Evolutionary conservation across 2,113 vertebrate genomes (phyloP), one percentile per base, ranked within the genome.

Genomic region (Bufo bufo): DNA sequence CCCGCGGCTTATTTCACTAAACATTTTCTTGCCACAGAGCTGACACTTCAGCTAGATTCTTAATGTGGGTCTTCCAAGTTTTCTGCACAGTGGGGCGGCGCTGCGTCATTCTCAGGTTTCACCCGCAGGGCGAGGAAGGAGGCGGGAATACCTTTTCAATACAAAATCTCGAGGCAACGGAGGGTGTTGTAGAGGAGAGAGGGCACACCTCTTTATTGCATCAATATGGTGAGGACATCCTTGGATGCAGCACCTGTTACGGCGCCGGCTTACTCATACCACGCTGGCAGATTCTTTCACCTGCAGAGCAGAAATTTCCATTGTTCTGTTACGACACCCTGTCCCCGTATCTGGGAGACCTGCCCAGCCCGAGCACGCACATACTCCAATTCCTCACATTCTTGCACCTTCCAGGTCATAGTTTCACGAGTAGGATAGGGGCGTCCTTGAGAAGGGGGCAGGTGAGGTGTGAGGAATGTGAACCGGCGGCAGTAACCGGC

Each of bases 401-500:
- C 66, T 63, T 74, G 13, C 78, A 61, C 86, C 86, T 87, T 82
- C 14, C 78, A 72, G 52, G 52, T 81, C 85, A 79, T 8, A 66
- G 86, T 74, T 72, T 82, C 59, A 82, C 49, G 19, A 49, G 52
- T 4, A 56, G 6, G 50, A 50, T 33, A 74, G 52, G 54, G 78
- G 69, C 58, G 85, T 87, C 85, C 85, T 87, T 87, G 85, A 87
- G 85, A 59, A 59, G 65, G 82, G 83, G 49, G 47, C 85, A 87
- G 85, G 85, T 87, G 63, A 71, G 85, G 43, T n/a, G 77, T 78
- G 7, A 56, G 77, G 77, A 87, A 87, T 87, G 85, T 77, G 54
- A 75, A 33, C 43, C 50, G 23, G 63, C 85, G 45, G 23, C 61
- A 77, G 56, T 52, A 16, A 33, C 43, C 6, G 10, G 56, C 56